These are phyloP conservation scores for Drosophila emarginata DNA, from an alignment of 2,888 invertebrate genomes.

Conservation along the genomic window DNA sequence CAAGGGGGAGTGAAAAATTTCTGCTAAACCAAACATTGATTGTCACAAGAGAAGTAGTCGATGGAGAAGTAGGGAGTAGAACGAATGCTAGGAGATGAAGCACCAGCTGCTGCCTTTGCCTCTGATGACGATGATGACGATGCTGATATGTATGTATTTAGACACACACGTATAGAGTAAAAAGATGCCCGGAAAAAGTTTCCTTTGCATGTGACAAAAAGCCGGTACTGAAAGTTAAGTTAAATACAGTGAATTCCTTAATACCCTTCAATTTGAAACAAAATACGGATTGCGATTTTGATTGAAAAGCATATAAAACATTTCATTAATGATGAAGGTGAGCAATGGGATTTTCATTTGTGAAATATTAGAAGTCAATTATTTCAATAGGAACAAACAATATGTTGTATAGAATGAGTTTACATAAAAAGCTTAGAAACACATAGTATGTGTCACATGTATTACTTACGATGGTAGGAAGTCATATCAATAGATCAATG, in stretches of 20 bases:
- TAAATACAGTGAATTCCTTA: neutral
- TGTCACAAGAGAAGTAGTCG: conserved; percentile 58
- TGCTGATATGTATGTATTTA: conserved; percentile 22
- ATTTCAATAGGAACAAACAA: too few species aligned
- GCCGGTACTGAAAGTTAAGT: neutral
- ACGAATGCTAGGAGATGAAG: conserved; percentile 2
- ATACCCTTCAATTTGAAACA: neutral
- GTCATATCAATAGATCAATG: too few species aligned
- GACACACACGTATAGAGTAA: neutral
- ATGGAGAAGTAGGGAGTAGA: neutral
- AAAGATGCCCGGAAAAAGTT: conserved; percentile 39
- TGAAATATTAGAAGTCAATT: too few species aligned
- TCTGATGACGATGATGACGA: conserved; percentile 40
- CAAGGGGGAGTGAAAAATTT: conserved; percentile 50
- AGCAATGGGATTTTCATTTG: too few species aligned
- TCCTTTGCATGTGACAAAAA: conserved; percentile 41
- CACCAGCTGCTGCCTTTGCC: conserved; percentile 21
- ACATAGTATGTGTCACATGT: too few species aligned
- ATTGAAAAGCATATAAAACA: too few species aligned
- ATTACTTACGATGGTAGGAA: too few species aligned
- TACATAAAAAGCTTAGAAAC: too few species aligned
- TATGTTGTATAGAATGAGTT: too few species aligned
- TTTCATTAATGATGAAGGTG: too few species aligned
- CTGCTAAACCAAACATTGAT: conserved; percentile 78
- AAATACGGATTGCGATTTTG: neutral